A percentile compares a stretch with the other conserved stretches of the same genome.
Evolutionary conservation across 2,113 vertebrate species (phyloP).

Genomic region (Osmerus mordax): DNA sequence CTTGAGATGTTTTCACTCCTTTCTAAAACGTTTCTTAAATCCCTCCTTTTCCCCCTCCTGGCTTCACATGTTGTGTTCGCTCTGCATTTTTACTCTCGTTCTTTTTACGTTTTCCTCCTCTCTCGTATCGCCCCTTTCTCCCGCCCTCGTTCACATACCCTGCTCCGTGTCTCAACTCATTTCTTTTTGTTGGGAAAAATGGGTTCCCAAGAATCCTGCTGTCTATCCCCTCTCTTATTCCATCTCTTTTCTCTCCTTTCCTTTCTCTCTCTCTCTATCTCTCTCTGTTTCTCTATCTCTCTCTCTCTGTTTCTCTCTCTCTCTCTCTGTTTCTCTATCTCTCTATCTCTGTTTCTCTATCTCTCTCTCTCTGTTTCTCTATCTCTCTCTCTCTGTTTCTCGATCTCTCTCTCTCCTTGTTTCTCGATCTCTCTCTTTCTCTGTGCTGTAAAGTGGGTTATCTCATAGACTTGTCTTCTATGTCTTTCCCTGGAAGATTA

Average conservation of each 20-base stretch:
- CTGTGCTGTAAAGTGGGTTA: constrained; percentile 48
- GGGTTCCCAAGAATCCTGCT: constrained; percentile 46
- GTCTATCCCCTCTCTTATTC: constrained; percentile 37
- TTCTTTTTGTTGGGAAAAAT: constrained; percentile 40
- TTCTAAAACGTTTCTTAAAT: constrained; percentile 47
- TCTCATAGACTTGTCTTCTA: constrained; percentile 36
- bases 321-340: constrained; percentile 35
- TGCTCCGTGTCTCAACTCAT: constrained; percentile 6
- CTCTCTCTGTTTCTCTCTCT: no score
- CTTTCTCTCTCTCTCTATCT: constrained; percentile 35
- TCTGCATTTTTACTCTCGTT: constrained; percentile 21
- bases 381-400: constrained; percentile 27
- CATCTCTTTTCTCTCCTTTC: constrained; percentile 35
- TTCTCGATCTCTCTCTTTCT: constrained; percentile 17
- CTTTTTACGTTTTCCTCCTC: constrained; percentile 20
- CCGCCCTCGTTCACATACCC: neutral
- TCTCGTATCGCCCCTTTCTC: constrained; percentile 6
- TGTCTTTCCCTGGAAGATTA: constrained; percentile 59
- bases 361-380: constrained; percentile 25
- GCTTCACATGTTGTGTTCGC: constrained; percentile 46
- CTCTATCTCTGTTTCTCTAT: constrained; percentile 30
- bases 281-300: neutral
- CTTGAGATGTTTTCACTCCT: neutral
- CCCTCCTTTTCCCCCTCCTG: constrained; percentile 58
- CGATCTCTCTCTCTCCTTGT: constrained; percentile 6